These are phyloP conservation scores for Gymnosoma rotundatum DNA, from an alignment of 2,888 invertebrate species.

Conservation along the genomic window DNA sequence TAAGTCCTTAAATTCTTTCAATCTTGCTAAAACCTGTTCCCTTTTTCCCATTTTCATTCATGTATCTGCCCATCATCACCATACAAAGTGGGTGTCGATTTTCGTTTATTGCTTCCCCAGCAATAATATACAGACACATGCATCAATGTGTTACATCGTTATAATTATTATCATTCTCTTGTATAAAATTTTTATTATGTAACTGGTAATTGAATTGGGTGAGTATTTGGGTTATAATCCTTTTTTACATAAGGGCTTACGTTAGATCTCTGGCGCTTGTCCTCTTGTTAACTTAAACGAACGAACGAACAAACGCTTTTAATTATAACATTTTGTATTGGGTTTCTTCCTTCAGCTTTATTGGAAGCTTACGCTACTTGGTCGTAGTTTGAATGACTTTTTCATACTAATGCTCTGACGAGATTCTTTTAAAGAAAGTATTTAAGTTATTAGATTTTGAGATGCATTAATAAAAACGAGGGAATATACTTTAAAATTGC, in stretches of 20 bases:
- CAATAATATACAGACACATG: neutral
- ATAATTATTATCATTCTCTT: conserved; percentile 22
- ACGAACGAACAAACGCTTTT: neutral
- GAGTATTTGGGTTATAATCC: conserved; percentile 65
- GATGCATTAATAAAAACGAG: no score
- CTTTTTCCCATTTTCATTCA: neutral
- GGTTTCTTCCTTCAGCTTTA: conserved; percentile 17
- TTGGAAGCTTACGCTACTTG: neutral
- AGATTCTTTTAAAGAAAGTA: neutral
- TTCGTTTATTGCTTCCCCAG: conserved; percentile 27
- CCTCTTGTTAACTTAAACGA: neutral
- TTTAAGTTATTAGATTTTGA: no score
- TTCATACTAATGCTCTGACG: neutral
- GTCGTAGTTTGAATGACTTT: neutral
- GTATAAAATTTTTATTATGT: conserved; percentile 57
- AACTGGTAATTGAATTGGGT: conserved; percentile 64
- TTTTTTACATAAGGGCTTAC: conserved; percentile 49
- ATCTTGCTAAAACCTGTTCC: neutral
- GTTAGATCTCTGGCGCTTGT: conserved; percentile 16
- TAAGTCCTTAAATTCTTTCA: conserved; percentile 38
- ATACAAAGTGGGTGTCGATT: conserved; percentile 24
- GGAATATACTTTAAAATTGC: no score
- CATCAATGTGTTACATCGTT: conserved; percentile 1
- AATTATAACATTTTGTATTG: conserved; percentile 27
- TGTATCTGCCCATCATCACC: neutral